A percentile compares a stretch with the other conserved stretches of the same genome.
Evolutionary conservation across 2,888 invertebrate species (phyloP).

Genomic region (Epiblema foenella): DNA sequence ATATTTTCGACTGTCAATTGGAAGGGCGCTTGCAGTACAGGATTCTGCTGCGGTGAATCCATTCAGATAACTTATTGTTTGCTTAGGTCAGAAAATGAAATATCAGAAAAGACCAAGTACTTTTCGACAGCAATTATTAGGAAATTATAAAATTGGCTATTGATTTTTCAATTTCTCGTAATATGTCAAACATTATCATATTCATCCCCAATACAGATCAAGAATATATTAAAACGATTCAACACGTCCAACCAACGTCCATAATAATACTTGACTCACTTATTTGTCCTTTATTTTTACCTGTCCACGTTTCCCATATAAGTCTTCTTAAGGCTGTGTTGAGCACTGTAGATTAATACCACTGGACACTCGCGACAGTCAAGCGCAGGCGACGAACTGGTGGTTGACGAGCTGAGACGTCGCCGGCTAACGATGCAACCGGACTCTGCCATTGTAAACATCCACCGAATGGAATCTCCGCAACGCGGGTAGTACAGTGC

Average conservation of each 20-base stretch:
- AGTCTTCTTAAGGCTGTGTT: slow-evolving; percentile 47
- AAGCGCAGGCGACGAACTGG: slow-evolving; percentile 72
- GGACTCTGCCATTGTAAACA: slow-evolving; percentile 78
- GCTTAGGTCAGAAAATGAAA: too few relatives aligned
- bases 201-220: too few relatives aligned
- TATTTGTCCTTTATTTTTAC: slow-evolving; percentile 25
- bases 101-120: too few relatives aligned
- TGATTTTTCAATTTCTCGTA: too few relatives aligned
- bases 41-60: too few relatives aligned
- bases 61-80: too few relatives aligned
- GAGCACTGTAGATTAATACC: slow-evolving; percentile 41
- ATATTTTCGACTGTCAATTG: too few relatives aligned
- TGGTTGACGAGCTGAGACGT: slow-evolving; percentile 58
- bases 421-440: slow-evolving; percentile 75
- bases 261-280: neutral
- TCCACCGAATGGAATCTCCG: slow-evolving; percentile 78
- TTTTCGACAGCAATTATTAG: too few relatives aligned
- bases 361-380: slow-evolving; percentile 64
- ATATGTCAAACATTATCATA: too few relatives aligned
- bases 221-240: neutral
- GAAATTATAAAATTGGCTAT: too few relatives aligned
- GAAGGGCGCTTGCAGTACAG: too few relatives aligned
- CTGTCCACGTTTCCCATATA: slow-evolving; percentile 48
- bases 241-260: neutral
- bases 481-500: slow-evolving; percentile 38